Base-by-base conservation (phyloP, 2,797 vertebrate species). In the Amazonetta brasiliensis region DNA sequence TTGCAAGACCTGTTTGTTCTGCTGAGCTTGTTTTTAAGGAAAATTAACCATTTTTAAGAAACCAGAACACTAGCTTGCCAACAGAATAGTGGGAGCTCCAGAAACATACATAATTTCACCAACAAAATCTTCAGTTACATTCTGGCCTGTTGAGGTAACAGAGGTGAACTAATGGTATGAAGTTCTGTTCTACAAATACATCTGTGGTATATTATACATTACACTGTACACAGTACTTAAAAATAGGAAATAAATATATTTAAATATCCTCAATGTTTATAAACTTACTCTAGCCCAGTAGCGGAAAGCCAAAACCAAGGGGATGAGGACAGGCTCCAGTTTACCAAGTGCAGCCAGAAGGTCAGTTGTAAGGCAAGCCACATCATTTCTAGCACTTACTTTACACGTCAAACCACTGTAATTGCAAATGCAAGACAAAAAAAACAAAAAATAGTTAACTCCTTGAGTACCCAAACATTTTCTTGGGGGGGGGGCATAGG, bases 371-470 rank as follows among this genome's bases (percentile, higher is more conserved):
- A 99, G 99, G 97, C 99, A 99, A 81, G 99, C 99, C 21, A 99
- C 98, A 17, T 99, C 99, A 85, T 99, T 99, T 79, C 99, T 99
- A 71, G 99, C 99, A 84, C 99, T 99, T 78, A 99, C 99, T 99
- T 99, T 99, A 92, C 99, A 99, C 28, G 98, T 95, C 95, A 99
- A 98, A 86, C 98, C 99, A 94, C 99, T 99, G 97, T 43, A 76
- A 97, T 55, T 58, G 75, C 78, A 86, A 97, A 96, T 33, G 20
- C 75, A 95, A 79, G 75, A 83, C 39, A 95, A 52, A 52, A 50
- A 16, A 50, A 50, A 15, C 25, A 20, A 26, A 28, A 58, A 73
- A 41, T 15, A 67, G 46, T 80, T 82, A 77, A 39, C 5, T 21
- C 31, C 39, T 11, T 35, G 30, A 54, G 14, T 59, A 79, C 33